Conservation (phyloP, 1,140 invertebrate genomes). For the Drosophila trapezifrons region DNA sequence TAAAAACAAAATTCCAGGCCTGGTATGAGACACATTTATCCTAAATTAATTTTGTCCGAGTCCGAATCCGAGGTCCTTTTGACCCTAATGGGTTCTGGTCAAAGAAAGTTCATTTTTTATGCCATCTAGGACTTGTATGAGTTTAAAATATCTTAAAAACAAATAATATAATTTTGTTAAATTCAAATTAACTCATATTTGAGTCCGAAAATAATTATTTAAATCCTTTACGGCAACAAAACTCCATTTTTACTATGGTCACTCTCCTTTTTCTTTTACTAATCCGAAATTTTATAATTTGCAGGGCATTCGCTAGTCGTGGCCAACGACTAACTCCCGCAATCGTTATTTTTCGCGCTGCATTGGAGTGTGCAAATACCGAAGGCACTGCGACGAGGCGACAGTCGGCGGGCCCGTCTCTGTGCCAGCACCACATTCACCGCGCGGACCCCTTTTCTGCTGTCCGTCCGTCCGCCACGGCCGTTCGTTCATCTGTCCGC, state of each 20-base stretch:
- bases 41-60: no score
- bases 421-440: conserved; percentile 37
- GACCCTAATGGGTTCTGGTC: no score
- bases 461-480: conserved; percentile 18
- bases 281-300: background rate
- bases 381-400: conserved; percentile 22
- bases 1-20: no score
- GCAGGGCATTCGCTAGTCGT: conserved; percentile 28
- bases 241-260: no score
- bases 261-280: background rate
- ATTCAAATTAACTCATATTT: no score
- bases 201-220: background rate
- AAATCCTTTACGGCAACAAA: background rate
- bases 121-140: no score
- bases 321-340: background rate
- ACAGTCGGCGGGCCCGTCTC: conserved; percentile 33
- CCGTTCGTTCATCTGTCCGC: conserved; percentile 8
- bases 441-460: conserved; percentile 24
- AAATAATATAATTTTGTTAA: no score
- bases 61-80: no score
- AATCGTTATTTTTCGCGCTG: conserved; percentile 40
- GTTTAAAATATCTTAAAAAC: no score
- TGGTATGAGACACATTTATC: no score
- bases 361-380: conserved; percentile 68
- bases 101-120: no score